A percentile compares a stretch with the other conserved stretches of the same genome.
Conservation (phyloP, 2,888 invertebrate species). For the Cataglyphis rosenhaueri region DNA sequence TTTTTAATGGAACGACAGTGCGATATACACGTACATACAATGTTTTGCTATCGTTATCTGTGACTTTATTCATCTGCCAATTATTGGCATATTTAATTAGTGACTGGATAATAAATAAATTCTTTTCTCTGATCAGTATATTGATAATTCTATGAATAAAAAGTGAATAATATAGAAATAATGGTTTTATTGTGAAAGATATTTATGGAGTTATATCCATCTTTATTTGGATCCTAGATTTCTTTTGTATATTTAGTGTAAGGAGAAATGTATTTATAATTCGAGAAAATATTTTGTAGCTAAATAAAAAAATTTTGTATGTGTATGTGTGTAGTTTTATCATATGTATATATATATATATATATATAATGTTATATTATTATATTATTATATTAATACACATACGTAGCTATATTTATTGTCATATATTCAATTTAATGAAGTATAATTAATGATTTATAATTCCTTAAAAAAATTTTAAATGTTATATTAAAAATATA, state of each 20-base stretch:
- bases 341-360: background rate
- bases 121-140: background rate
- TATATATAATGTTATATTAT: background rate
- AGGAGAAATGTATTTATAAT: background rate
- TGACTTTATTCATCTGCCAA: background rate
- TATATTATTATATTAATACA: background rate
- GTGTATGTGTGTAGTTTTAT: background rate
- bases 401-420: background rate
- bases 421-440: background rate
- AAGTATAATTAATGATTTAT: background rate
- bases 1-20: conserved; percentile 11
- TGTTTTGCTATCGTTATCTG: background rate
- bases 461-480: background rate
- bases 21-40: conserved; percentile 12
- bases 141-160: background rate
- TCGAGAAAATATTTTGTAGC: background rate
- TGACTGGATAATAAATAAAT: background rate
- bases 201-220: background rate
- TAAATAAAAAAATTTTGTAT: background rate
- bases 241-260: background rate
- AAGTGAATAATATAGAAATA: background rate
- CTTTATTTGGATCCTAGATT: background rate
- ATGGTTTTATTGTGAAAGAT: background rate
- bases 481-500: background rate
- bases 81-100: background rate